These are phyloP conservation scores for Acanthornis magna DNA, from an alignment of 2,797 vertebrate genomes.

Conservation along the genomic window DNA sequence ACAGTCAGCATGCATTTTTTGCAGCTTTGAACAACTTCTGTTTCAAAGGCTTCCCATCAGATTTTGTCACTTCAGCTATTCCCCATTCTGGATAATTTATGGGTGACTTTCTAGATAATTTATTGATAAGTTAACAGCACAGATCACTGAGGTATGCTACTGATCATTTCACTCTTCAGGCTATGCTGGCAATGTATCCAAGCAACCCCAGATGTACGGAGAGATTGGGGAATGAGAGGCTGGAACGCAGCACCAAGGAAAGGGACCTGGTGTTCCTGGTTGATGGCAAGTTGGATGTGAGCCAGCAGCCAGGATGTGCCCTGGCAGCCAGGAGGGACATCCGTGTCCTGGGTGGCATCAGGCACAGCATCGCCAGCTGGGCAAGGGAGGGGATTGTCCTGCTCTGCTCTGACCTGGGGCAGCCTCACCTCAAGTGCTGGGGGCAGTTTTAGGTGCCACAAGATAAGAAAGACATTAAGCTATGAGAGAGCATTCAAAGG, in stretches of 20 bases:
- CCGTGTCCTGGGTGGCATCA: not conserved
- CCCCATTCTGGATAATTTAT: not conserved
- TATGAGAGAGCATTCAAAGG: not conserved
- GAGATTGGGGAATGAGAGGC: not conserved
- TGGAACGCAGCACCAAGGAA: not conserved
- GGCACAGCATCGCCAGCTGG: rapidly evolving
- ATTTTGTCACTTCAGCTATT: not conserved
- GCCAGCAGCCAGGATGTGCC: not conserved
- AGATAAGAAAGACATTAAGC: not conserved
- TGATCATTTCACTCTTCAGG: not conserved
- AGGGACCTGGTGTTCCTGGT: not conserved
- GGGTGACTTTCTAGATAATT: not conserved
- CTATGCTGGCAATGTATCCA: not conserved
- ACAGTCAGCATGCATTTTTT: not conserved
- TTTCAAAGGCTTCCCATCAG: not conserved
- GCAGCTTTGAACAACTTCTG: not conserved
- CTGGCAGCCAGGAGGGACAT: rapidly evolving
- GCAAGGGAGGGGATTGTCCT: not conserved
- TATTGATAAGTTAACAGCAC: not conserved
- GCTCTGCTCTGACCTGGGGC: rapidly evolving
- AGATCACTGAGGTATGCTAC: not conserved
- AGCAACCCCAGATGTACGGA: rapidly evolving
- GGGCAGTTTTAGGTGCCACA: not conserved
- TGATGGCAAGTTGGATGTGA: rapidly evolving
- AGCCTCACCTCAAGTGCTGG: rapidly evolving